Evolutionary conservation across 2,797 vertebrate genomes (phyloP).

Genomic region (Leptodactylus fallax): DNA sequence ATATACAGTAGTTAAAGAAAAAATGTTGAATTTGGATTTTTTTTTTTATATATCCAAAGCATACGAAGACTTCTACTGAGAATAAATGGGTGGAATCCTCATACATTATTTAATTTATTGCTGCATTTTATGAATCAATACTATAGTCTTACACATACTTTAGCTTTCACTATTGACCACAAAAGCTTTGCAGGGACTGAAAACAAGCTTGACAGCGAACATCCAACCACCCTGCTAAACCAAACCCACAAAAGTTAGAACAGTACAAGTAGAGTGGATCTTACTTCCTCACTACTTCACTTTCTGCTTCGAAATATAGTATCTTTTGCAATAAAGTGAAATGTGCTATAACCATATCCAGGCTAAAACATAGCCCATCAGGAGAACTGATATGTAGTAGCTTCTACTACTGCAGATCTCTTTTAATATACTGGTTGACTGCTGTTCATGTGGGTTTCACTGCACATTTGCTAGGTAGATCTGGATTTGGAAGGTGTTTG

Average conservation of each 20-base stretch:
- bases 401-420: not conserved
- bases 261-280: not conserved
- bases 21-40: not conserved
- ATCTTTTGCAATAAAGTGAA: not conserved
- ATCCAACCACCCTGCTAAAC: slow-evolving; percentile 42
- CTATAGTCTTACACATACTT: slow-evolving; percentile 16
- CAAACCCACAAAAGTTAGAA: slow-evolving; percentile 19
- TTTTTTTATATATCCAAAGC: not conserved
- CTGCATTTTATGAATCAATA: slow-evolving; percentile 57
- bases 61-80: not conserved
- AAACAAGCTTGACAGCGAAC: slow-evolving; percentile 1
- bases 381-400: not conserved
- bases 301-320: not conserved
- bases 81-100: not conserved
- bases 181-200: slow-evolving; percentile 40
- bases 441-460: not conserved
- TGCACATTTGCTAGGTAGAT: not conserved
- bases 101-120: not conserved
- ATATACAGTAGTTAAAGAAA: no score
- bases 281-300: not conserved
- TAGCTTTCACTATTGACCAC: slow-evolving; percentile 60
- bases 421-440: not conserved
- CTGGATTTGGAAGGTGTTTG: no score
- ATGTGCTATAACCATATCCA: not conserved
- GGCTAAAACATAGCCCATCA: not conserved